Evolutionary conservation across 2,888 invertebrate genomes (phyloP).

Genomic region (Xanthia icteritia): DNA sequence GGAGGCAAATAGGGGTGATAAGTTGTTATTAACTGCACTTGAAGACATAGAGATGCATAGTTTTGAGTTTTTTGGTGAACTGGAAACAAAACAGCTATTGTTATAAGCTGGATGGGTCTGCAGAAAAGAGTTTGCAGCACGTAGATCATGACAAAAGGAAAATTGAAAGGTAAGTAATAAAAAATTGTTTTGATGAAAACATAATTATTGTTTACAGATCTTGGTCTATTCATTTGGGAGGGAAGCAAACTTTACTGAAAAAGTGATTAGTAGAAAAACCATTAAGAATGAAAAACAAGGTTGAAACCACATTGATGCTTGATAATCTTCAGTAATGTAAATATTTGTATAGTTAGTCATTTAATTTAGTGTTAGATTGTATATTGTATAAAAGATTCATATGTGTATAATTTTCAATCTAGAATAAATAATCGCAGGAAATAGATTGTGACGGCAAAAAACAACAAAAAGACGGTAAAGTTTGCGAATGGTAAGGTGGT

Average conservation of each 20-base stretch:
- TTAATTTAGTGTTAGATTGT: too few relatives aligned
- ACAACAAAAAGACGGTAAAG: too few relatives aligned
- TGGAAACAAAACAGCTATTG: slow-evolving; percentile 42
- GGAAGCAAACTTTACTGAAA: background rate
- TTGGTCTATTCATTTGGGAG: background rate
- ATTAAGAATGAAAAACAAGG: background rate
- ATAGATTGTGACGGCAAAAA: too few relatives aligned
- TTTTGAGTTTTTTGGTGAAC: slow-evolving; percentile 51
- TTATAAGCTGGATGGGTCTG: slow-evolving; percentile 6
- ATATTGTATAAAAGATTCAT: too few relatives aligned
- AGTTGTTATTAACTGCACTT: slow-evolving; percentile 89
- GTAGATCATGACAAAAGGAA: background rate
- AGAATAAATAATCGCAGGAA: too few relatives aligned
- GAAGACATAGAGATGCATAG: slow-evolving; percentile 75
- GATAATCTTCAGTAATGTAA: too few relatives aligned
- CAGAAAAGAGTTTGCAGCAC: slow-evolving; percentile 17
- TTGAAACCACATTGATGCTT: background rate
- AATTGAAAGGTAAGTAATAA: background rate
- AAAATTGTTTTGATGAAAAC: background rate
- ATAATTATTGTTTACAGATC: background rate
- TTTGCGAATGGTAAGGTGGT: too few relatives aligned
- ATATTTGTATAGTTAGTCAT: too few relatives aligned
- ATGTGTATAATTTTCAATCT: too few relatives aligned
- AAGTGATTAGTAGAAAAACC: background rate
- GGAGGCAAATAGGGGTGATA: slow-evolving; percentile 78